Evolutionary conservation across 2,113 vertebrate species (phyloP).

Genomic region (Falcunculus frontatus): DNA sequence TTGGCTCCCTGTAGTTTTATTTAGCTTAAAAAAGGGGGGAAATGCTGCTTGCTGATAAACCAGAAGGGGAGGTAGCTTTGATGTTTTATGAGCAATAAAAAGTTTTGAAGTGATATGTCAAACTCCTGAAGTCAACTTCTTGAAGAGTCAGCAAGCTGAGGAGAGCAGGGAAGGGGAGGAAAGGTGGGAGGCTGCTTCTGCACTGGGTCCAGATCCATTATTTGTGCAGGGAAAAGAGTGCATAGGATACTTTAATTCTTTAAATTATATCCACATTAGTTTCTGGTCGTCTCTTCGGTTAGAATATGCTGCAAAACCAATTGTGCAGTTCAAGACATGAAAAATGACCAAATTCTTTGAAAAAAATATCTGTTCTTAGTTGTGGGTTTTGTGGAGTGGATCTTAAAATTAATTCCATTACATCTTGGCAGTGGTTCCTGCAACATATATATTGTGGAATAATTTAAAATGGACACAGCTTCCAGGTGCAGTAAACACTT

Average conservation of each 20-base stretch:
- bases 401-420: constrained; percentile 9
- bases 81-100: constrained; percentile 34
- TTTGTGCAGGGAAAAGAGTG: neutral
- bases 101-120: neutral
- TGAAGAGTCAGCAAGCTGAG: neutral
- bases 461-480: neutral
- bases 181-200: neutral
- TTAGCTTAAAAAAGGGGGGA: neutral
- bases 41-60: constrained; percentile 12
- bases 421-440: neutral
- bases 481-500: neutral
- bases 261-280: neutral
- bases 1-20: neutral
- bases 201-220: neutral
- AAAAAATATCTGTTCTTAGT: neutral
- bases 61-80: constrained; percentile 2
- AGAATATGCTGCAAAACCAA: neutral
- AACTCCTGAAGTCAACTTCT: neutral
- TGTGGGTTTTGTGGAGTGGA: neutral
- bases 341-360: neutral
- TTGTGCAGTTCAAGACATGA: neutral
- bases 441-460: neutral
- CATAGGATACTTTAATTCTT: neutral
- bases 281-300: neutral
- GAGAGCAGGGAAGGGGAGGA: neutral